These are phyloP conservation scores for Phaethornis superciliosus DNA, from an alignment of 2,113 vertebrate species.

Conservation along the genomic window DNA sequence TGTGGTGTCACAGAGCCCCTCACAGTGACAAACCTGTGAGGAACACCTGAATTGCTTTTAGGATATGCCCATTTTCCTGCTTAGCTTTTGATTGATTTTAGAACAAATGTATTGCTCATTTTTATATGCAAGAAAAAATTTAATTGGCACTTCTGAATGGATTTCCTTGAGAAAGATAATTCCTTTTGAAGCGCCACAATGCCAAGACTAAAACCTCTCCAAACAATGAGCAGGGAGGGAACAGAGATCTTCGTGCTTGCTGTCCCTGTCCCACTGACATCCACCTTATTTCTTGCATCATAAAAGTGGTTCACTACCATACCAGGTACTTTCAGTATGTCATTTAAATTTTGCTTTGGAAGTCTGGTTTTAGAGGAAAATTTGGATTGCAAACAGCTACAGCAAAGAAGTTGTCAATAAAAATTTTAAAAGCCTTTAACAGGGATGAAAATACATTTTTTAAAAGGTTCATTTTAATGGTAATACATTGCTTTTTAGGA, in stretches of 20 bases:
- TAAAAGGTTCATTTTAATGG: neutral
- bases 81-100: neutral
- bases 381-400: neutral
- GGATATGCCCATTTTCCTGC: neutral
- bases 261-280: fast-evolving
- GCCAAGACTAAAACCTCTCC: neutral
- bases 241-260: neutral
- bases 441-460: neutral
- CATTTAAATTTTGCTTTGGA: neutral
- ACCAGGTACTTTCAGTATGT: neutral
- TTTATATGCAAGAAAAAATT: neutral
- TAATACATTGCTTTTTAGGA: neutral
- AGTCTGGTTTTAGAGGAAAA: neutral
- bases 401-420: neutral
- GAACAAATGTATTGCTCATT: neutral
- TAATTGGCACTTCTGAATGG: neutral
- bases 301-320: neutral
- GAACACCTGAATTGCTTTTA: neutral
- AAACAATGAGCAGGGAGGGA: neutral
- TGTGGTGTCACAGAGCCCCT: neutral
- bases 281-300: neutral
- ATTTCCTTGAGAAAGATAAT: neutral
- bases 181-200: neutral
- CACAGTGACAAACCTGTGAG: neutral
- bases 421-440: neutral